Conservation (phyloP, 2,797 vertebrate species). For the Galago senegalensis region DNA sequence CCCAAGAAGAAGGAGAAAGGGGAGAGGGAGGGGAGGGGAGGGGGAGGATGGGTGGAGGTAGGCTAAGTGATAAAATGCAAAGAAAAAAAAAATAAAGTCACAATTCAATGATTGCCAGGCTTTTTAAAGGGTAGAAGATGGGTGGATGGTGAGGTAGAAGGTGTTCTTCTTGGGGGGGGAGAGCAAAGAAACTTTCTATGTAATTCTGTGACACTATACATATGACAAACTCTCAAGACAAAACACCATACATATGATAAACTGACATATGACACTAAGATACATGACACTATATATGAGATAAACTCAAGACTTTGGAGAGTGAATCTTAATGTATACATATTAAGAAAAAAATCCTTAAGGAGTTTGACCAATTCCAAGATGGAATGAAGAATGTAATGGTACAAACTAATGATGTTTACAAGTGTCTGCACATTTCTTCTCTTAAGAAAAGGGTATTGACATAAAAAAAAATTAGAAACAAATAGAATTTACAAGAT, state of each 20-base stretch:
- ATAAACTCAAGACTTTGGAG: neutral
- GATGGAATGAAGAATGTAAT: neutral
- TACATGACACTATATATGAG: neutral
- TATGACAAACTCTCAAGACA: no score
- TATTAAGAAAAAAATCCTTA: neutral
- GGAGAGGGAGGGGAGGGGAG: no score
- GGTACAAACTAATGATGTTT: neutral
- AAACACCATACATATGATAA: no score
- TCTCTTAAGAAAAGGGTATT: neutral
- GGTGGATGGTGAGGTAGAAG: neutral
- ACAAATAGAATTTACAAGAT: neutral
- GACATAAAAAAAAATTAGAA: neutral
- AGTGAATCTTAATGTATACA: neutral
- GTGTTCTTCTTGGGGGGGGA: neutral
- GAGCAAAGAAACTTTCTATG: neutral
- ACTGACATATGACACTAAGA: no score
- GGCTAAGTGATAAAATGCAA: no score
- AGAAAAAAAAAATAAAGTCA: neutral
- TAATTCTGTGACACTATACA: neutral
- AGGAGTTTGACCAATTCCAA: neutral
- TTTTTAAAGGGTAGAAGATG: neutral
- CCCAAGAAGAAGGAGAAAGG: no score
- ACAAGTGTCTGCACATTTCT: neutral
- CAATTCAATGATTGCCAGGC: neutral
- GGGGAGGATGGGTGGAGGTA: no score